A percentile compares a stretch with the other conserved stretches of the same genome.
phyloP scores from a whole-genome alignment of 2,113 vertebrate genomes.

The Fulica atra region DNA sequence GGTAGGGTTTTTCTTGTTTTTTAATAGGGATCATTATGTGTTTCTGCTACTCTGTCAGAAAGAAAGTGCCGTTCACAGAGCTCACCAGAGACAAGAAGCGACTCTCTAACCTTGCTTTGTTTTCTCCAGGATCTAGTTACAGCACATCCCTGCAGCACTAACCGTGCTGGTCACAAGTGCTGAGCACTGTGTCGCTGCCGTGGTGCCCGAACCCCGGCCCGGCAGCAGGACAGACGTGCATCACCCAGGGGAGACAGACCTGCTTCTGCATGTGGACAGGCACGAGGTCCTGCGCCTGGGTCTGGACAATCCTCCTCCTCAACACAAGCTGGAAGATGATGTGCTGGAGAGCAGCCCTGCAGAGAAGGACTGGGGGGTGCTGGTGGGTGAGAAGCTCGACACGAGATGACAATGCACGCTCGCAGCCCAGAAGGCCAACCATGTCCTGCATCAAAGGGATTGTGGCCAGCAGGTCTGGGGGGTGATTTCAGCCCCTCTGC shows the following conservation, averaged over 20 bases:
- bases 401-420: too few relatives aligned
- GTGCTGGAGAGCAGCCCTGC: too few relatives aligned
- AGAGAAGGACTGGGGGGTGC: too few relatives aligned
- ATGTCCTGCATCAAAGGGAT: too few relatives aligned
- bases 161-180: accelerated
- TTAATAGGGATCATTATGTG: accelerated
- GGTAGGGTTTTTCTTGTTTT: accelerated
- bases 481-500: too few relatives aligned
- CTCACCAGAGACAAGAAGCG: accelerated
- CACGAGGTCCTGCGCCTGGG: too few relatives aligned
- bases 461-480: too few relatives aligned
- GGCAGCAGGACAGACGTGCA: accelerated
- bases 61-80: background rate
- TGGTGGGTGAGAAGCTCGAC: too few relatives aligned
- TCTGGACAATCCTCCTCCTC: too few relatives aligned
- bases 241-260: accelerated
- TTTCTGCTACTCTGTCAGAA: background rate
- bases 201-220: accelerated
- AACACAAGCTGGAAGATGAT: too few relatives aligned
- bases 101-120: accelerated
- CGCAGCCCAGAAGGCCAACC: too few relatives aligned
- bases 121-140: accelerated
- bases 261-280: accelerated
- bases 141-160: background rate
- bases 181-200: accelerated